Conservation (phyloP, 2,888 invertebrate species). For the Heliconius cydno region DNA sequence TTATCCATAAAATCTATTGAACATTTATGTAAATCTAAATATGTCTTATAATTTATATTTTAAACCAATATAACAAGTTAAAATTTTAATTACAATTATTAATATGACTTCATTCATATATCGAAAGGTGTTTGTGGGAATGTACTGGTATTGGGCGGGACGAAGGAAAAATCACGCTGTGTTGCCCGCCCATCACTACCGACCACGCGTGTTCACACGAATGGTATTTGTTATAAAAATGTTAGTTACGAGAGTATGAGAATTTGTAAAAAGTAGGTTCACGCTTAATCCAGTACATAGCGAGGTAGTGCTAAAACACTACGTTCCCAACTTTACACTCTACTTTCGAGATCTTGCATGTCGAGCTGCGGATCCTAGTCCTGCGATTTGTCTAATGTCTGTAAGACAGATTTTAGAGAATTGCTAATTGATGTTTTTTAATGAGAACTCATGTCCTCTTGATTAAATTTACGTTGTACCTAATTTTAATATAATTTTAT, state of each 20-base stretch:
- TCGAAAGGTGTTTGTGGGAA: slow-evolving; percentile 11
- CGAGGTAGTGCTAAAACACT: neutral
- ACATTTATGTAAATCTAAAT: too few species aligned
- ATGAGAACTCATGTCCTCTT: too few species aligned
- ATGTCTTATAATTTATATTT: neutral
- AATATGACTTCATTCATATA: neutral
- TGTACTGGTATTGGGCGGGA: slow-evolving; percentile 26
- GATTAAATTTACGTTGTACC: too few species aligned
- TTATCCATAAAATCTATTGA: neutral
- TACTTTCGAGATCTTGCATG: neutral
- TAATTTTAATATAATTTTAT: too few species aligned
- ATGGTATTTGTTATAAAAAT: neutral
- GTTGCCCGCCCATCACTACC: slow-evolving; percentile 23
- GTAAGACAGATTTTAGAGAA: too few species aligned
- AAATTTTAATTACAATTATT: neutral
- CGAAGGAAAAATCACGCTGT: slow-evolving; percentile 22
- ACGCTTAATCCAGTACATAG: neutral
- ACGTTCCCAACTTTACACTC: neutral
- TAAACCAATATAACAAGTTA: neutral
- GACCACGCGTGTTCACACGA: slow-evolving; percentile 17
- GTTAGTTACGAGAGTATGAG: neutral
- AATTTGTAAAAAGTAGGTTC: neutral
- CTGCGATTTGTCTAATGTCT: too few species aligned
- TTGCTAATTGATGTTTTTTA: too few species aligned
- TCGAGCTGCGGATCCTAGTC: neutral